Base-by-base conservation (phyloP, 2,797 vertebrate genomes). In the Pipistrellus pygmaeus region DNA sequence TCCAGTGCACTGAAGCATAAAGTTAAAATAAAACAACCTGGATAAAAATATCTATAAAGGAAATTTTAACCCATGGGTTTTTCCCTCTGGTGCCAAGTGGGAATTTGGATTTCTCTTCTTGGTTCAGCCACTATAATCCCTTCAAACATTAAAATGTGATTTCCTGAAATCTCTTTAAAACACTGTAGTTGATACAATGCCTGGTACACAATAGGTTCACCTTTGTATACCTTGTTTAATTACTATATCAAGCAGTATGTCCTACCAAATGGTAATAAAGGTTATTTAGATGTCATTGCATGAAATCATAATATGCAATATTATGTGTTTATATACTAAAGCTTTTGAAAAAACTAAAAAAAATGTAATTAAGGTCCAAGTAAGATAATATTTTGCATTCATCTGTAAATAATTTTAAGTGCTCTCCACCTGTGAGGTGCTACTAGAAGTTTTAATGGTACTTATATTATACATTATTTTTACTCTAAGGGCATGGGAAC, bases 1-100 rank as follows among this genome's bases (percentile, higher is more conserved):
- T 91, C 71, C 46, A 88, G 41, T 76, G 21, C 27, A 76, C 17
- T 77, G 38, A 71, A 6, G 41, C 73, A 82, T 77, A 77, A 94
- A 85, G 44, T 92, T 80, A 73, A 72, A 23, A 80, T 93, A 18
- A 96, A 89, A 76, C n/a, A 30, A 60, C 60, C 69, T 88, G 35
- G 21, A 80, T 82, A 73, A 95, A 91, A 73, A 69, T 64, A 35
- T 73, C 69, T 93, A 5, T 41, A 78, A 90, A 82, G n/a, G 32
- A 77, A 92, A 85, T 21, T 69, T 90, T 85, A 71, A 64, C 55
- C 68, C 76, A 32, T n/a, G 57, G 57, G 13, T 48, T 66, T 80
- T 18, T 71, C 6, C 15, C 1, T 75, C 44, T 86, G 13, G 6
- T 81, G 17, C 73, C 66, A 88, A 91, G 5, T 53, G 17, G 7